phyloP scores from a whole-genome alignment of 2,797 vertebrate genomes.

The Lepus townsendii region DNA sequence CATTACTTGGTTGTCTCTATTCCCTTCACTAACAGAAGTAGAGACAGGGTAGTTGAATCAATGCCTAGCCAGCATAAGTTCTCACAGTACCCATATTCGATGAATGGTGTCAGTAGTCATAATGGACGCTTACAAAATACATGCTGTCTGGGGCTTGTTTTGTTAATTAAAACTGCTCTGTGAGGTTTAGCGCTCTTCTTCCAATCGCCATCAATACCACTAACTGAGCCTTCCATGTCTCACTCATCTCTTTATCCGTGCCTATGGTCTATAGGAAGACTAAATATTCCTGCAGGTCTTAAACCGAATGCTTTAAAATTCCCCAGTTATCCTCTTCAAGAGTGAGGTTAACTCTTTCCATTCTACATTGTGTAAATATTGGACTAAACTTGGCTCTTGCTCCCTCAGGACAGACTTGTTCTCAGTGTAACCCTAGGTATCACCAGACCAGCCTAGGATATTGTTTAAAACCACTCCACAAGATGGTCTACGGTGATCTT shows the following conservation, averaged over 20 bases:
- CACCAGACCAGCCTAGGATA: background rate
- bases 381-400: background rate
- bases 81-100: background rate
- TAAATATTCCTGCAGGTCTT: background rate
- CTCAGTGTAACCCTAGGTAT: background rate
- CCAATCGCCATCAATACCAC: background rate
- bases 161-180: background rate
- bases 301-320: background rate
- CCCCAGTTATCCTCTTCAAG: background rate
- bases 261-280: background rate
- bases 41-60: background rate
- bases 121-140: background rate
- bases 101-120: background rate
- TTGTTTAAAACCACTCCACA: background rate
- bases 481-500: background rate
- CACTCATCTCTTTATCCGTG: background rate
- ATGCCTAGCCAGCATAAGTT: background rate
- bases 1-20: background rate
- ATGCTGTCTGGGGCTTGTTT: background rate
- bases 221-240: background rate
- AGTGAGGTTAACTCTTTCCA: background rate
- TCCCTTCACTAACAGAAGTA: background rate
- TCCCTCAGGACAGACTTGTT: background rate
- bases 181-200: background rate
- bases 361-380: background rate